Conservation (phyloP, 2,797 vertebrate species). For the Erpetoichthys calabaricus region DNA sequence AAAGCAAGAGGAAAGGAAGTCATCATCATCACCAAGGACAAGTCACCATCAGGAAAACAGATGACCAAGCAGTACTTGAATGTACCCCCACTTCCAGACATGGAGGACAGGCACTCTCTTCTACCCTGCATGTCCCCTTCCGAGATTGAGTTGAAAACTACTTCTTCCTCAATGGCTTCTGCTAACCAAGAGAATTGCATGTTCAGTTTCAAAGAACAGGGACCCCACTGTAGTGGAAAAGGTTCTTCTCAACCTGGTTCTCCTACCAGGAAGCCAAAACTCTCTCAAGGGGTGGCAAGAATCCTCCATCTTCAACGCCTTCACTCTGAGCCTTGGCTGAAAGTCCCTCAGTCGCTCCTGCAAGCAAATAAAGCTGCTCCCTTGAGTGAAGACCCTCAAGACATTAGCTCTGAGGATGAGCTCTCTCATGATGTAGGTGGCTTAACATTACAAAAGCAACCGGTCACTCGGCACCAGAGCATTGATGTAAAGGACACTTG, state of each 20-base stretch:
- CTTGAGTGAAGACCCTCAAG: conserved; percentile 51
- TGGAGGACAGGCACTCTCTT: conserved; percentile 36
- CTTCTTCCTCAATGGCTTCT: conserved; percentile 29
- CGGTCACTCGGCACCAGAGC: conserved; percentile 54
- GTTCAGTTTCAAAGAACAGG: conserved; percentile 47
- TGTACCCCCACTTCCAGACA: conserved; percentile 53
- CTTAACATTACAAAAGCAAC: conserved; percentile 32
- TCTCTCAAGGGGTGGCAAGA: conserved; percentile 35
- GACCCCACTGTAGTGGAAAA: conserved; percentile 16
- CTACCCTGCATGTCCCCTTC: conserved; percentile 41
- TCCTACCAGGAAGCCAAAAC: conserved; percentile 32
- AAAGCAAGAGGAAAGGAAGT: conserved; percentile 74
- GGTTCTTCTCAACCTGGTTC: conserved; percentile 36
- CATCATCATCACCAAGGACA: conserved; percentile 75
- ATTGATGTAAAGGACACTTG: conserved; percentile 58
- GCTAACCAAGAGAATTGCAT: conserved; percentile 28
- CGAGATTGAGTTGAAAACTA: conserved; percentile 48
- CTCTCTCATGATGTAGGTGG: conserved; percentile 39
- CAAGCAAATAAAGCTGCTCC: conserved; percentile 56
- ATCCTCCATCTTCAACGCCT: conserved; percentile 39
- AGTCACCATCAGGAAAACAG: conserved; percentile 53
- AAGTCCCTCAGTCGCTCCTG: conserved; percentile 40
- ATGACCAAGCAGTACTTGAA: conserved; percentile 73
- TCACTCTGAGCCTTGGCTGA: conserved; percentile 56
- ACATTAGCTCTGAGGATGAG: conserved; percentile 51